Base-by-base conservation (phyloP, 2,888 invertebrate species). In the Eumerus sabulonum region DNA sequence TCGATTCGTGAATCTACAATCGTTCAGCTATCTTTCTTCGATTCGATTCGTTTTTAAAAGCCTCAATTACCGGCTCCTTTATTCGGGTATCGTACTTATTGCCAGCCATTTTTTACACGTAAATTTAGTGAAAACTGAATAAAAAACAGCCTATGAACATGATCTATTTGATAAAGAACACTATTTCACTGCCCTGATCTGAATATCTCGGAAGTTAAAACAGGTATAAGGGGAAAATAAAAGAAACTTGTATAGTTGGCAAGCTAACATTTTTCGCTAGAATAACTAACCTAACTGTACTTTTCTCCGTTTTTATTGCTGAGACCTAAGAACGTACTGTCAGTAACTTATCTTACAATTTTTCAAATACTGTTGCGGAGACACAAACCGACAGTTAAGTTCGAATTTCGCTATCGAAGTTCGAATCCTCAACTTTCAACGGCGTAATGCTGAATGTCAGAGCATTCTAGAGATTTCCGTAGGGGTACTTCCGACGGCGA, bases 41-140 rank as follows among this genome's bases (percentile, higher is more conserved):
- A 12, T 27, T 27, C 13, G 19, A 50, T 50, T n/a, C 12, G n/a
- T 27, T 27, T 50, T 50, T 19, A 2, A 27, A 50, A 27, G 27
- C 13, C 19, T 47, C 50, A n/a, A 50, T 50, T 50, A 50, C 50
- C 19, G 19, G 19, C 50, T 50, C 50, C 13, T 50, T 50, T 50
- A n/a, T 50, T 50, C 27, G 50, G 19, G 27, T 27, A 27, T 27
- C 27, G n/a, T 50, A 50, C 13, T 50, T 27, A 50, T 42, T 42
- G n/a, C 13, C 42, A 42, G 42, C 42, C 42, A 42, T 42, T 13
- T 42, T 42, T 42, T 11, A 42, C 27, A 27, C 27, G 27, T 7
- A 42, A 50, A 50, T n/a, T 27, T 13, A 27, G 9, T 50, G 27
- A 50, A 27, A 50, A 27, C 11, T 27, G 27, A 27, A 27, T 27